Base-by-base conservation (phyloP, 2,113 vertebrate genomes). In the Rhombomys opimus region DNA sequence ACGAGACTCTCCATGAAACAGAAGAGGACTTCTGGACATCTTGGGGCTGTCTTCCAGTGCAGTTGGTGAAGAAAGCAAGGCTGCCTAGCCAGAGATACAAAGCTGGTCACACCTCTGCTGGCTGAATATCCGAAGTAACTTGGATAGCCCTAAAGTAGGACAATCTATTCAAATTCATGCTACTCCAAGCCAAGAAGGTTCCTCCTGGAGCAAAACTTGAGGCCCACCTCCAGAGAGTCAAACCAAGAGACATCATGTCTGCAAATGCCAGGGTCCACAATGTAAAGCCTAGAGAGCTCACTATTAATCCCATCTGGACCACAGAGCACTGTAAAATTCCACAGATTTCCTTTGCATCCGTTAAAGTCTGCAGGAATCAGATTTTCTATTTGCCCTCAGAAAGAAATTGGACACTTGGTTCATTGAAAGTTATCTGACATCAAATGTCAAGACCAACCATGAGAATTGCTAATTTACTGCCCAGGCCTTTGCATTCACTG, bases 401-500 rank as follows among this genome's bases (percentile, higher is more conserved):
- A 96, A 86, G 52, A 96, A 95, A 82, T 30, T 72, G n/a, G 72
- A 97, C 76, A 92, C 84, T 90, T 92, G 32, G 41, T 95, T 96
- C 80, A 91, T 5, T 93, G 91, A 96, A 96, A 96, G 73, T 93
- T 97, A 95, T 86, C 87, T 95, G 89, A 95, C 82, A 96, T 95
- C 63, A 96, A 96, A 95, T 95, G 95, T 93, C 88, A 97, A 97
- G 90, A 87, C 35, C 46, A 90, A 96, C 78, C 88, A 86, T 50
- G 89, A 96, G 94, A 94, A 92, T 90, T 96, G 81, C 73, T 96
- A 90, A 95, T 95, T 96, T 97, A 73, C 88, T 68, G 52, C 54
- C 72, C 85, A 96, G 90, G 96, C 61, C 84, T 97, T 95, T 98
- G 88, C 90, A 57, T 46, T 92, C 75, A 95, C 85, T 93, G 87